Percentiles rank a stretch among this genome's conserved stretches.
phyloP scores from a whole-genome alignment of 2,113 vertebrate species.

The Australoheros scitulus region DNA sequence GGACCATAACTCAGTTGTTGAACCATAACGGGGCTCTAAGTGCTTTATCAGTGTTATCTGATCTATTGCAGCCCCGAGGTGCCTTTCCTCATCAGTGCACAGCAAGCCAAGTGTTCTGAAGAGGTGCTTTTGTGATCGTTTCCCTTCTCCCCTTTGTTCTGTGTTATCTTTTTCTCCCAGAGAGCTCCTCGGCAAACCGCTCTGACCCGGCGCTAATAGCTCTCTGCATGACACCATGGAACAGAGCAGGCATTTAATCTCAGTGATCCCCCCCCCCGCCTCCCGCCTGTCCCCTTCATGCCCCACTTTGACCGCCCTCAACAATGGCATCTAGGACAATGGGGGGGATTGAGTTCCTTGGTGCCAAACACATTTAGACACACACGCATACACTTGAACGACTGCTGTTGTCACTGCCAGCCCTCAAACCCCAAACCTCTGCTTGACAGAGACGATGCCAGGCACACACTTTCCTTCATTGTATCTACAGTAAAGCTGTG shows the following conservation, averaged over 20 bases:
- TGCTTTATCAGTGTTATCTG: background rate
- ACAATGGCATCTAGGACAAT: conserved; percentile 75
- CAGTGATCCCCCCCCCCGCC: conserved; percentile 13
- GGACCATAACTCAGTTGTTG: background rate
- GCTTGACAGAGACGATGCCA: conserved; percentile 58
- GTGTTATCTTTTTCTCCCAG: conserved; percentile 61
- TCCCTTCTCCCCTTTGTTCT: conserved; percentile 72
- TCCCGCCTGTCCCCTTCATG: background rate
- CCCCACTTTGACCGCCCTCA: conserved; percentile 27
- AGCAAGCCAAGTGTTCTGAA: conserved; percentile 45
- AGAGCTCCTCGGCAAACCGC: conserved; percentile 51
- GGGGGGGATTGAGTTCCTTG: conserved; percentile 63
- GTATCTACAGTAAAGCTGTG: conserved; percentile 61
- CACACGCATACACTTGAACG: conserved; percentile 17
- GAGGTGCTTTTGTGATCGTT: conserved; percentile 69
- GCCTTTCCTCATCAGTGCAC: conserved; percentile 22
- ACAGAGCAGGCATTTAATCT: conserved; percentile 79
- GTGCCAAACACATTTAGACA: conserved; percentile 26
- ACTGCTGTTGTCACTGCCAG: conserved; percentile 37
- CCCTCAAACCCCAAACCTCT: conserved; percentile 14
- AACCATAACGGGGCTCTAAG: background rate
- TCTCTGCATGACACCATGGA: conserved; percentile 75
- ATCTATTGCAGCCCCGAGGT: background rate
- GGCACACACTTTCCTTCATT: conserved; percentile 60
- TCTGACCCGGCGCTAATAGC: conserved; percentile 68